A percentile compares a stretch with the other conserved stretches of the same genome.
Evolutionary conservation across 2,797 vertebrate genomes (phyloP).

Genomic region (Champsocephalus gunnari): DNA sequence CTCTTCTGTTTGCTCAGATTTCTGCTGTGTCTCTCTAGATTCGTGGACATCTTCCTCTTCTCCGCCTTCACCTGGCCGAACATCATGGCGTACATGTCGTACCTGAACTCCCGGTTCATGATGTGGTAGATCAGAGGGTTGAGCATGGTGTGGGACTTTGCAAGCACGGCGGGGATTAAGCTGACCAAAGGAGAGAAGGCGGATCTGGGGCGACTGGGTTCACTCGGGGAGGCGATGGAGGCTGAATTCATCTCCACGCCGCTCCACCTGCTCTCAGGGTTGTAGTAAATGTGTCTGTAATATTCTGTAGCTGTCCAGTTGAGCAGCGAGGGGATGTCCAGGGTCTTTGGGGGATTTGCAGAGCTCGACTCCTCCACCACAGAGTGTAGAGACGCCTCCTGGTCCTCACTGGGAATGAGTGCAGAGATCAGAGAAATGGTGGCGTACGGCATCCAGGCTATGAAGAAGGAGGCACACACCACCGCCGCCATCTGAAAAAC

Average conservation of each 20-base stretch:
- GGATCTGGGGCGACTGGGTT: neutral
- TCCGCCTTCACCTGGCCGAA: constrained; percentile 46
- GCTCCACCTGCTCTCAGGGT: constrained; percentile 17
- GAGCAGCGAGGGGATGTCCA: constrained; percentile 33
- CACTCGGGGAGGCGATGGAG: neutral
- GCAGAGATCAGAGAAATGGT: constrained; percentile 71
- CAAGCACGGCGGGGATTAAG: constrained; percentile 72
- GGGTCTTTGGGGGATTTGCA: constrained; percentile 6
- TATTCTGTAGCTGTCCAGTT: constrained; percentile 64
- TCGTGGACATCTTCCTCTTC: constrained; percentile 34
- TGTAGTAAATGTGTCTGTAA: constrained; percentile 24
- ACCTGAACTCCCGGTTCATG: constrained; percentile 75
- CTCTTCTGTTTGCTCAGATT: neutral
- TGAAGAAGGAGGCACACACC: constrained; percentile 70
- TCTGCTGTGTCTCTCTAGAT: neutral
- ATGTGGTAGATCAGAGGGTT: constrained; percentile 80
- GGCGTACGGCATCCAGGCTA: constrained; percentile 75
- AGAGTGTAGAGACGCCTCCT: constrained; percentile 12
- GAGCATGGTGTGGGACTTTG: constrained; percentile 79
- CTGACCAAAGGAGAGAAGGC: constrained; percentile 60
- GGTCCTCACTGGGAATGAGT: constrained; percentile 55
- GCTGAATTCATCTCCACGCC: neutral
- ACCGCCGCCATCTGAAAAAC: constrained; percentile 70
- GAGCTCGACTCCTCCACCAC: constrained; percentile 1
- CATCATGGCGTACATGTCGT: constrained; percentile 54